A percentile compares a stretch with the other conserved stretches of the same genome.
Conservation (phyloP, 1,140 invertebrate species). For the Drosophila takahashii region DNA sequence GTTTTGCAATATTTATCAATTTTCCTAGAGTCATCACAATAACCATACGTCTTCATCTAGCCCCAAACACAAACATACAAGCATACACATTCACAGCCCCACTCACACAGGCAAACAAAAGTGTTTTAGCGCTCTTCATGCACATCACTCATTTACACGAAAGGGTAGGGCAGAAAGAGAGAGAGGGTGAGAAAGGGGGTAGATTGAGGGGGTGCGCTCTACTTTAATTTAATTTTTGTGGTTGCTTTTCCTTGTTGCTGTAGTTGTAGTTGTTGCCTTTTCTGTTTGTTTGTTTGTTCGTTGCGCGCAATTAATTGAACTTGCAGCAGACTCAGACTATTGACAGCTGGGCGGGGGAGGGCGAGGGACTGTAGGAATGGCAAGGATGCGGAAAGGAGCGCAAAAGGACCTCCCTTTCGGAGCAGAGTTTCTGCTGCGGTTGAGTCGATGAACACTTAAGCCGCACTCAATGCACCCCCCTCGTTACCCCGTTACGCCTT, state of each 20-base stretch:
- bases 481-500: constrained; percentile 76
- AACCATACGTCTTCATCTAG: constrained; percentile 80
- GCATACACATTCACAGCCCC: constrained; percentile 1
- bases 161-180: constrained; percentile 6
- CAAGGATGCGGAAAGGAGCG: background rate
- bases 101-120: constrained; percentile 65
- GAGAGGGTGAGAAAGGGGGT: background rate
- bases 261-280: constrained; percentile 31
- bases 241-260: constrained; percentile 48
- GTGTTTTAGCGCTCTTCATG: constrained; percentile 76
- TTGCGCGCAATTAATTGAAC: constrained; percentile 84
- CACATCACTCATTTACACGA: constrained; percentile 78
- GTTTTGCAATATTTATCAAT: constrained; percentile 78
- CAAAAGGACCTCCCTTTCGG: background rate
- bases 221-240: constrained; percentile 84
- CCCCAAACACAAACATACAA: constrained; percentile 37
- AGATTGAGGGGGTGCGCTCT: constrained; percentile 38
- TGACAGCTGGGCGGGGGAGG: constrained; percentile 56
- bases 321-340: constrained; percentile 75
- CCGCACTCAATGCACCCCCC: constrained; percentile 77
- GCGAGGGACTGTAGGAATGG: background rate
- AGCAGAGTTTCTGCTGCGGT: constrained; percentile 61
- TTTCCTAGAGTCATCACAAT: constrained; percentile 78
- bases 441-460: constrained; percentile 82
- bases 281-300: constrained; percentile 72